Base-by-base conservation (phyloP, 2,888 invertebrate species). In the Hemaris fuciformis region DNA sequence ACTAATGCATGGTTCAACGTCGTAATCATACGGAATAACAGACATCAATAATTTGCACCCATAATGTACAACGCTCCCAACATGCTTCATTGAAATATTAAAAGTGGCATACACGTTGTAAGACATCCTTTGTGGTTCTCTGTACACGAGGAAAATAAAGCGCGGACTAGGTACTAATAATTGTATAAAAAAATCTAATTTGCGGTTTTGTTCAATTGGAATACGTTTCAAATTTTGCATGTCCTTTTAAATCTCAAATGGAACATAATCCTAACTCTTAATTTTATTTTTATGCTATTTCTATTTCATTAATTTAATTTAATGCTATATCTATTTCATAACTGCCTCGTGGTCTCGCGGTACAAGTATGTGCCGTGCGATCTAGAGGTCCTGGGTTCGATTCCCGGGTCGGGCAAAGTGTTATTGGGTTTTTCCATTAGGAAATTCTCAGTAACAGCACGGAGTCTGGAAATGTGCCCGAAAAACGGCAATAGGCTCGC, bases 111-210 rank as follows among this genome's bases (percentile, higher is more conserved):
- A 10, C 8, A 20, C 20, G 20, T 18, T 18, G 45, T 13, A 13
- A 45, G 42, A 13, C 1, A 4, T 25, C 15, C 27, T 60, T 60
- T 18, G 38, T 25, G 46, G 20, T 18, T 53, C 20, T 13, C 18
- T 18, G 20, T 42, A 60, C 53, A 23, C 8, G n/a, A 59, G 59
- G 59, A 59, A 59, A 59, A 59, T 23, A 20, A 2, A 18, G 7
- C 18, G 23, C 42, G 6, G 7, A 18, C 0, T 45, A 20, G 13
- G 34, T 18, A 20, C 13, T 13, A 13, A 46, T 13, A 23, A 25
- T n/a, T 23, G 46, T n/a, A n/a, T 45, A 22, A 8, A 10, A 41
- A 23, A 8, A 13, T 23, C 1, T 45, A n/a, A 38, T n/a, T n/a
- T 38, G 38, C 38, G 38, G 22, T 57, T 23, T 20, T 8, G 38